Conservation (phyloP, 1,140 invertebrate genomes). For the Macrobrachium nipponense region DNA sequence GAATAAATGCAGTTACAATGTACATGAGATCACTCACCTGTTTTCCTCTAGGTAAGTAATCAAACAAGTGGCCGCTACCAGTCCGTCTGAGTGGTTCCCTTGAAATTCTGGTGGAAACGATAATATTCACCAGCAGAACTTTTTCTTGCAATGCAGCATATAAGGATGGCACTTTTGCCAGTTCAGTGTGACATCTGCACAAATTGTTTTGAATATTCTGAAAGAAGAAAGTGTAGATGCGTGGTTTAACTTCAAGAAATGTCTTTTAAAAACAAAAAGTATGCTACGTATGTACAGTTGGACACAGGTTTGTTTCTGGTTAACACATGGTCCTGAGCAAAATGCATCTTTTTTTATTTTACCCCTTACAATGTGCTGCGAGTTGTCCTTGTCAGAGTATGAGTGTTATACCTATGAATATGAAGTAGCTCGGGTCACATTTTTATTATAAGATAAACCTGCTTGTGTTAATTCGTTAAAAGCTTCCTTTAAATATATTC, state of each 20-base stretch:
- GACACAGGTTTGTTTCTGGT: no score
- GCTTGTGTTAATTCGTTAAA: no score
- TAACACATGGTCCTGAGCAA: no score
- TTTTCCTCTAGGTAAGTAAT: conserved; percentile 84
- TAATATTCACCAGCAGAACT: conserved; percentile 75
- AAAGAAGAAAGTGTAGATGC: neutral
- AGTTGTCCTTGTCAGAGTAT: no score
- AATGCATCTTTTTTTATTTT: no score
- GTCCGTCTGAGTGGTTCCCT: conserved; percentile 82
- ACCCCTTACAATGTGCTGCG: no score
- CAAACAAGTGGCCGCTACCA: conserved; percentile 82
- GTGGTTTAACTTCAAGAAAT: neutral
- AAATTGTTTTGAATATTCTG: conserved; percentile 50
- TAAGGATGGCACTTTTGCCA: conserved; percentile 26
- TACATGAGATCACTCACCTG: conserved; percentile 72
- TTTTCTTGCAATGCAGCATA: conserved; percentile 31
- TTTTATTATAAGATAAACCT: no score
- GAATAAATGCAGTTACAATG: neutral
- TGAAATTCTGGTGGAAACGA: conserved; percentile 89
- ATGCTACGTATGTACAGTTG: no score
- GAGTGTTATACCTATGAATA: no score
- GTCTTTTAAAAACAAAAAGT: no score
- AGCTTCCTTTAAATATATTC: no score
- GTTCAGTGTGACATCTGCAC: conserved; percentile 30
- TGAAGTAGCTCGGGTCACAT: no score